phyloP scores from a whole-genome alignment of 2,113 vertebrate species.

The Oncorhynchus kisutch region DNA sequence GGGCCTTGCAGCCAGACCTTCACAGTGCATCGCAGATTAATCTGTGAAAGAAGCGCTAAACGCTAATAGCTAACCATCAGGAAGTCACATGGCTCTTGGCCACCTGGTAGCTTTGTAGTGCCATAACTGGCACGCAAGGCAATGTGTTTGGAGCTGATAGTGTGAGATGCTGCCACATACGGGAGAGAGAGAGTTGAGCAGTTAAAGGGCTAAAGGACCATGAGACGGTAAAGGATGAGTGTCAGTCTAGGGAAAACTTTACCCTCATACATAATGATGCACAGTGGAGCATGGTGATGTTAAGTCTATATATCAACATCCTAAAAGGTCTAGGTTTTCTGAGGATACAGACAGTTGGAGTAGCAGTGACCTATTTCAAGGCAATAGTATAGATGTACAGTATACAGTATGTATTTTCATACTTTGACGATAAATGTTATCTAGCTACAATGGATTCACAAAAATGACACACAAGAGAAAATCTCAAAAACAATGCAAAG shows the following conservation, averaged over 20 bases:
- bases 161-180: neutral
- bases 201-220: neutral
- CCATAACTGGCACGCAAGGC: neutral
- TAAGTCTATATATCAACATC: no score
- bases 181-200: neutral
- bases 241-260: neutral
- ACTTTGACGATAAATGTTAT: no score
- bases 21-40: neutral
- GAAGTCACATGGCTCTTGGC: constrained; percentile 5
- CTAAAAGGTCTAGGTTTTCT: no score
- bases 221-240: neutral
- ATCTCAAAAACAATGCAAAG: neutral
- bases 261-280: neutral
- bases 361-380: no score
- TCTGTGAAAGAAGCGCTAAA: constrained; percentile 2
- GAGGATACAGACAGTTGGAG: no score
- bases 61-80: constrained; percentile 22
- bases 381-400: no score
- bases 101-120: constrained; percentile 17
- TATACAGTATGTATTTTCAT: no score
- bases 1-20: constrained; percentile 14
- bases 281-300: neutral
- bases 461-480: neutral
- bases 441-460: no score
- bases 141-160: constrained; percentile 50